Percentiles rank a stretch among this genome's conserved stretches.
These are phyloP conservation scores for Papilio helenus DNA, from an alignment of 1,140 invertebrate genomes.

Conservation along the genomic window DNA sequence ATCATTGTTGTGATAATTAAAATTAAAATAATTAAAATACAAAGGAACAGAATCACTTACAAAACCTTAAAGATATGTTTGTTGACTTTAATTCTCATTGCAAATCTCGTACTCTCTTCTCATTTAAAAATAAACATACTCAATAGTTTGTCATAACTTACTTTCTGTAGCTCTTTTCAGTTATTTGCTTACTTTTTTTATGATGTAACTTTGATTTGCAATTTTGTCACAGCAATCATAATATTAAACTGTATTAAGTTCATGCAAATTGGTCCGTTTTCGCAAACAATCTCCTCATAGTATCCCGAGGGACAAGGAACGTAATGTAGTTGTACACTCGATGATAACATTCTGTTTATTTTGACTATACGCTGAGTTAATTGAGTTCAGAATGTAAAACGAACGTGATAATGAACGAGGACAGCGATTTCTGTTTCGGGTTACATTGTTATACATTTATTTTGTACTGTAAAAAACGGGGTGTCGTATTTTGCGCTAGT, in stretches of 20 bases:
- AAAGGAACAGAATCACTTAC: too few relatives aligned
- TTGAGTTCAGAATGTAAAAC: slow-evolving; percentile 15
- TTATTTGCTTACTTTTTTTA: too few relatives aligned
- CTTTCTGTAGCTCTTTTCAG: too few relatives aligned
- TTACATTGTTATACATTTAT: not conserved
- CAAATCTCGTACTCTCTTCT: too few relatives aligned
- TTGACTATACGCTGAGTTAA: slow-evolving; percentile 6
- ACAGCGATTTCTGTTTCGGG: slow-evolving; percentile 10
- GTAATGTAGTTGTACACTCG: not conserved
- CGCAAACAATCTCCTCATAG: not conserved
- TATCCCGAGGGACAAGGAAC: not conserved
- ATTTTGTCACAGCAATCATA: not conserved
- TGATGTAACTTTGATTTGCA: too few relatives aligned
- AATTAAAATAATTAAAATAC: too few relatives aligned
- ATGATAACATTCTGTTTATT: slow-evolving; percentile 18
- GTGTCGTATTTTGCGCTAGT: not conserved
- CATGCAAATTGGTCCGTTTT: not conserved
- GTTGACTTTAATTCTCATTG: too few relatives aligned
- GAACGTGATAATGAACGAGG: not conserved
- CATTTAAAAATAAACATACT: too few relatives aligned
- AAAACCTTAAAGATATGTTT: too few relatives aligned
- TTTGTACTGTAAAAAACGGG: slow-evolving; percentile 13
- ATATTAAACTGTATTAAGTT: not conserved
- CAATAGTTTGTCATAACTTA: too few relatives aligned
- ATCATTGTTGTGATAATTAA: too few relatives aligned